Conservation (phyloP, 2,113 vertebrate species). For the Cercocebus atys region DNA sequence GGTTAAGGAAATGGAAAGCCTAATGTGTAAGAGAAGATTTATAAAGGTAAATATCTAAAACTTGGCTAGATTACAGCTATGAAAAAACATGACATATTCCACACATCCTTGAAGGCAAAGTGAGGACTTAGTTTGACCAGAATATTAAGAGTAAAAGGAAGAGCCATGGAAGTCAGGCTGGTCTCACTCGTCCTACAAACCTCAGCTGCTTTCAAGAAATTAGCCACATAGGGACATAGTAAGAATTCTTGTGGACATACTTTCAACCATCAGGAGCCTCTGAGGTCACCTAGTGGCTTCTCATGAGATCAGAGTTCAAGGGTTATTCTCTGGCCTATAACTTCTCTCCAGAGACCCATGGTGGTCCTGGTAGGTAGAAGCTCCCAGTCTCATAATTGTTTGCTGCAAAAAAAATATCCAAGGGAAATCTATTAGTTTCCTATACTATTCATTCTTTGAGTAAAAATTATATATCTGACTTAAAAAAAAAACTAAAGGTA, state of each 20-base stretch:
- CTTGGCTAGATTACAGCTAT: background rate
- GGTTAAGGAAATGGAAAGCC: background rate
- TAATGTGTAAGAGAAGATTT: background rate
- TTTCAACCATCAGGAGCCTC: background rate
- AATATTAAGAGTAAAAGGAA: background rate
- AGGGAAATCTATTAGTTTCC: background rate
- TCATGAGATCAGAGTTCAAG: background rate
- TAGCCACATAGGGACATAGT: background rate
- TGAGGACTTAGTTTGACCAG: background rate
- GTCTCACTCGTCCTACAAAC: background rate
- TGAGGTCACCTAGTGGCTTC: background rate
- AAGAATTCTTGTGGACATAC: background rate
- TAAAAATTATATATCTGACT: background rate
- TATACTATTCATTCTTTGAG: background rate
- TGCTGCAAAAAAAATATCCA: background rate
- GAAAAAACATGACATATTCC: background rate
- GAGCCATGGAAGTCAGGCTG: rapidly evolving
- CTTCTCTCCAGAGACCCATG: background rate
- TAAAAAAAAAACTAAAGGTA: background rate
- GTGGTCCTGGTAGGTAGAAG: background rate
- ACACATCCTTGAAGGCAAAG: background rate
- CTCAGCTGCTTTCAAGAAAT: background rate
- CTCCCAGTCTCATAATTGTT: background rate
- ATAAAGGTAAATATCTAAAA: background rate
- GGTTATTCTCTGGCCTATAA: background rate